phyloP scores from a whole-genome alignment of 2,888 invertebrate species.

The Uloborus plumipes region DNA sequence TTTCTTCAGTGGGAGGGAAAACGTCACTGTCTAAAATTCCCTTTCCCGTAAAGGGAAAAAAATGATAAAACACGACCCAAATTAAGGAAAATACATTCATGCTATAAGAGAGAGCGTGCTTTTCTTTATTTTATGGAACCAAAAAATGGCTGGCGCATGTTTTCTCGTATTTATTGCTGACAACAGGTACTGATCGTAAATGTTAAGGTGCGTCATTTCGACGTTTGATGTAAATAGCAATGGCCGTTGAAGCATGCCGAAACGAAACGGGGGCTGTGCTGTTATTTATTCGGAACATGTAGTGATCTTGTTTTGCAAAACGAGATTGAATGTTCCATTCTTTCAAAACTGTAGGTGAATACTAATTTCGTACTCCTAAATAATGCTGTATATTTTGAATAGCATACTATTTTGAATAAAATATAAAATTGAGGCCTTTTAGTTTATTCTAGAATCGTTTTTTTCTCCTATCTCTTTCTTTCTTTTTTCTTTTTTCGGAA shows the following conservation, averaged over 20 bases:
- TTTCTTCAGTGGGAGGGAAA: neutral
- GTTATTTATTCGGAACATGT: no score
- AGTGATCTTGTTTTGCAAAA: no score
- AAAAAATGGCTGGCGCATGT: conserved; percentile 16
- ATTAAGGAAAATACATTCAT: conserved; percentile 7
- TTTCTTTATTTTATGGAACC: conserved; percentile 12
- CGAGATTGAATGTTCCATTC: no score
- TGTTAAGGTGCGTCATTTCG: conserved; percentile 19
- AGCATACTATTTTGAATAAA: no score
- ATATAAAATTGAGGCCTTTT: no score
- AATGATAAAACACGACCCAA: conserved; percentile 9
- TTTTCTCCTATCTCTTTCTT: no score
- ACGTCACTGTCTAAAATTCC: neutral
- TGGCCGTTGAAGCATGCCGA: conserved; percentile 2
- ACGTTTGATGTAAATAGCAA: conserved; percentile 27
- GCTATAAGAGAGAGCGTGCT: neutral
- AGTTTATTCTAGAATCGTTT: no score
- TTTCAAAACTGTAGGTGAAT: no score
- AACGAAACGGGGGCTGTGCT: no score
- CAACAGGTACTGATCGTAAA: conserved; percentile 35
- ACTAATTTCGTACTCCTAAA: no score
- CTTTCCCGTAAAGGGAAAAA: conserved; percentile 2
- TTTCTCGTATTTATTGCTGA: conserved; percentile 37
- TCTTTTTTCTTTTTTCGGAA: no score
- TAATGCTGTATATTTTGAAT: no score